Percentiles rank a stretch among this genome's conserved stretches.
Evolutionary conservation across 2,113 vertebrate genomes (phyloP).

Genomic region (Perca schrenkii): DNA sequence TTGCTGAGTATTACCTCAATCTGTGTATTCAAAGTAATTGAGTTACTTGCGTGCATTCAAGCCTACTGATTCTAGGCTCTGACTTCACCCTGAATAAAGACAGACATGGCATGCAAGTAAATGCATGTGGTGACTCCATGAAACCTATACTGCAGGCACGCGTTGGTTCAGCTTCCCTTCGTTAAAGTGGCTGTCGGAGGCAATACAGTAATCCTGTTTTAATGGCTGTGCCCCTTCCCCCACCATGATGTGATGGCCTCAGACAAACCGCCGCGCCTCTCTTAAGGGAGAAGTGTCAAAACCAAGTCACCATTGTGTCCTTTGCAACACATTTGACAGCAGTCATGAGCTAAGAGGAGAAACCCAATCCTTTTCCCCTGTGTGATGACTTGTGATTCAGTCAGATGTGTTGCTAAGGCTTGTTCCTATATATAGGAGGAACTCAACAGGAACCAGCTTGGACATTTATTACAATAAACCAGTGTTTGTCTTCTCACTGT

Average conservation of each 20-base stretch:
- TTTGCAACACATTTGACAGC: slow-evolving; percentile 52
- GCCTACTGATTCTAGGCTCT: slow-evolving; percentile 34
- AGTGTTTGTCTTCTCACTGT: slow-evolving; percentile 44
- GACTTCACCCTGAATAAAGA: slow-evolving; percentile 58
- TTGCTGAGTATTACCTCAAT: neutral
- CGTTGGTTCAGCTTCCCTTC: slow-evolving; percentile 70
- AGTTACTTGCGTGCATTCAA: slow-evolving; percentile 37
- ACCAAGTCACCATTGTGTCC: slow-evolving; percentile 53
- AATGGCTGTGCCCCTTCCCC: slow-evolving; percentile 76
- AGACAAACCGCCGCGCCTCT: slow-evolving; percentile 65
- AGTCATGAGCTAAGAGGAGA: slow-evolving; percentile 49
- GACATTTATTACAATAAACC: slow-evolving; percentile 32
- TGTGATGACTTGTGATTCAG: slow-evolving; percentile 30
- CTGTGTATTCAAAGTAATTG: neutral
- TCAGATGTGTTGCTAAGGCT: slow-evolving; percentile 36
- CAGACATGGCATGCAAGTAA: slow-evolving; percentile 51
- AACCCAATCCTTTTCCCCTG: slow-evolving; percentile 1
- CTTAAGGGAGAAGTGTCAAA: slow-evolving; percentile 75
- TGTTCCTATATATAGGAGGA: neutral
- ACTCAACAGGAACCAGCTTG: slow-evolving; percentile 11
- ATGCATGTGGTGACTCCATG: slow-evolving; percentile 49
- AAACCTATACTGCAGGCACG: slow-evolving; percentile 64
- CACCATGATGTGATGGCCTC: slow-evolving; percentile 68
- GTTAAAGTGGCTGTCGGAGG: slow-evolving; percentile 77
- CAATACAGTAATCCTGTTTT: slow-evolving; percentile 80